Evolutionary conservation across 1,140 invertebrate species (phyloP).

Genomic region (Acromyrmex charruanus): DNA sequence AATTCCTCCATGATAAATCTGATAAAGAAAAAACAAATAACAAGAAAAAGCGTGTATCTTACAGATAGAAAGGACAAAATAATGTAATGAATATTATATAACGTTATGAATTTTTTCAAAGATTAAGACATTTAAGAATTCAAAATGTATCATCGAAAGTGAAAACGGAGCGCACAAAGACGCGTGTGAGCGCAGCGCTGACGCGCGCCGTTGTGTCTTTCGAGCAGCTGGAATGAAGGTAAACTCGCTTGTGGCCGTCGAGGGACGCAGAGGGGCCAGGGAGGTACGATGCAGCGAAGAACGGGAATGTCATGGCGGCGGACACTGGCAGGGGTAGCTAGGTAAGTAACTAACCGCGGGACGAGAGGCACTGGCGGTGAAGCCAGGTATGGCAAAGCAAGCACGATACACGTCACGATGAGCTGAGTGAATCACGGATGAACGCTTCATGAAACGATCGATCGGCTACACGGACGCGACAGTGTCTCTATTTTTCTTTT

Average conservation of each 20-base stretch:
- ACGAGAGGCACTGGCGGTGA: slow-evolving; percentile 1
- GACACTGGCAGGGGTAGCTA: slow-evolving; percentile 19
- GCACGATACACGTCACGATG: slow-evolving; percentile 10
- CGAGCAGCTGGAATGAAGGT: slow-evolving; percentile 11
- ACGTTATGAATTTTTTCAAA: neutral
- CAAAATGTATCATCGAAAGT: neutral
- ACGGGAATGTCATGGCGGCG: slow-evolving; percentile 47
- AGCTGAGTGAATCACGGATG: slow-evolving; percentile 45
- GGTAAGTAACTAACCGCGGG: slow-evolving; percentile 1
- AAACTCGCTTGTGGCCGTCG: slow-evolving; percentile 45
- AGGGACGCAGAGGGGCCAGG: slow-evolving; percentile 10
- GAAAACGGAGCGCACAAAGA: neutral
- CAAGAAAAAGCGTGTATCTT: neutral
- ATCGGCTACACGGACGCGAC: neutral
- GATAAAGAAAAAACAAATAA: neutral
- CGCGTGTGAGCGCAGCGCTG: neutral
- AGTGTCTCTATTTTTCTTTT: neutral
- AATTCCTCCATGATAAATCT: neutral
- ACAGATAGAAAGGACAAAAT: neutral
- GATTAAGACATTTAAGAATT: neutral
- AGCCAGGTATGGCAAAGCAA: slow-evolving; percentile 47
- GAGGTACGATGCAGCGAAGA: neutral
- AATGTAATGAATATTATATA: neutral
- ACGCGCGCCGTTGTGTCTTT: slow-evolving; percentile 9
- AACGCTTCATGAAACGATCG: slow-evolving; percentile 19